These are phyloP conservation scores for Porites cylindrica DNA, from an alignment of 92 coral and sea anemone species.

Conservation along the genomic window DNA sequence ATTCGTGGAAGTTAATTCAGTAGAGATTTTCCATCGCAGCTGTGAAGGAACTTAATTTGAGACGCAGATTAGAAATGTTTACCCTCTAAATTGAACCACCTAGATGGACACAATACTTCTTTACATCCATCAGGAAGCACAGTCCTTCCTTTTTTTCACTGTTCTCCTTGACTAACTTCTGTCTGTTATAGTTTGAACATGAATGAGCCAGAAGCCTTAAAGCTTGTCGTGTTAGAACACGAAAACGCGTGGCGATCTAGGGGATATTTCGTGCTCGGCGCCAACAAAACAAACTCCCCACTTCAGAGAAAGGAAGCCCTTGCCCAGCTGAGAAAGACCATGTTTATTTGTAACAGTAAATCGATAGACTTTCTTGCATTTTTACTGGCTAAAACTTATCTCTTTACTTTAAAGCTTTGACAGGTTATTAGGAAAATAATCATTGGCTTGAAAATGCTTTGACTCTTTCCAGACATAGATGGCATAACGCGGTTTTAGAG, in stretches of 20 bases:
- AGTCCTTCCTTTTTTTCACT: background rate
- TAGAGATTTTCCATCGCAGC: background rate
- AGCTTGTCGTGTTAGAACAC: background rate
- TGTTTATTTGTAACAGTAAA: slow-evolving; percentile 30
- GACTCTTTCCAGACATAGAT: slow-evolving; percentile 24
- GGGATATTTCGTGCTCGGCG: background rate
- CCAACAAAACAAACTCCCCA: slow-evolving; percentile 21
- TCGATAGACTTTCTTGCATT: slow-evolving; percentile 30
- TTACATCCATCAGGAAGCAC: background rate
- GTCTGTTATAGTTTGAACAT: background rate
- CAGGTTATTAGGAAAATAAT: slow-evolving; percentile 45
- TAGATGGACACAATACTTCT: background rate
- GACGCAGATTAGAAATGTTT: slow-evolving; percentile 13
- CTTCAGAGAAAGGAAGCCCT: slow-evolving; percentile 11
- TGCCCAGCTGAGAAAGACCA: slow-evolving; percentile 22
- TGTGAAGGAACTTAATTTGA: slow-evolving; percentile 9
- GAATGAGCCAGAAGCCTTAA: background rate
- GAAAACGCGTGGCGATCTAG: slow-evolving; percentile 6
- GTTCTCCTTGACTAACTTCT: background rate
- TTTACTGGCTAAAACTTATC: slow-evolving; percentile 61
- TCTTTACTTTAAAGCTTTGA: slow-evolving; percentile 45
- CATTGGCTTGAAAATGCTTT: slow-evolving; percentile 31
- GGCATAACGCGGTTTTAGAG: background rate
- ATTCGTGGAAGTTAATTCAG: background rate
- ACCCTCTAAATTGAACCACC: background rate